Conservation (phyloP, 2,888 invertebrate species). For the Agrotis ipsilon region DNA sequence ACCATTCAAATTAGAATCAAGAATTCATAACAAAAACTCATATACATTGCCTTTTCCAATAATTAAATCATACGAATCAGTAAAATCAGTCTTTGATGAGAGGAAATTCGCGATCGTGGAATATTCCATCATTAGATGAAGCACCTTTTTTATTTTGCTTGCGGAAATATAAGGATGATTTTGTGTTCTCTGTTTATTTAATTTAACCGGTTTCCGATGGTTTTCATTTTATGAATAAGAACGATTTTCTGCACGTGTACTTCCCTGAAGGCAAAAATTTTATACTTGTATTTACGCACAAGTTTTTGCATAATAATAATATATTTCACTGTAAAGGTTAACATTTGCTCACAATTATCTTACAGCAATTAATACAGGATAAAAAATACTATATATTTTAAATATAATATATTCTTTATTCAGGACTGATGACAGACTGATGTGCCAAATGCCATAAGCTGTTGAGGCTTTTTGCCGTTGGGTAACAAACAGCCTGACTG, state of each 20-base stretch:
- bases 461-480: too few relatives aligned
- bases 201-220: background rate
- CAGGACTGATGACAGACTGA: too few relatives aligned
- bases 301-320: background rate
- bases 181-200: background rate
- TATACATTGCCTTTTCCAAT: constrained; percentile 43
- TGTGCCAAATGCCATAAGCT: too few relatives aligned
- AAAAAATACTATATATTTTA: too few relatives aligned
- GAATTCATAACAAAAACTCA: constrained; percentile 9
- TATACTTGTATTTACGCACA: background rate
- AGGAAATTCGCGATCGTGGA: constrained; percentile 62
- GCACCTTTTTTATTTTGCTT: constrained; percentile 26
- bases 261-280: background rate
- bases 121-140: constrained; percentile 47
- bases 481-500: too few relatives aligned
- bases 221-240: background rate
- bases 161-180: background rate
- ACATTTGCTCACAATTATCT: background rate
- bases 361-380: too few relatives aligned
- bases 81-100: constrained; percentile 49
- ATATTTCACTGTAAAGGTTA: too few relatives aligned
- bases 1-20: background rate
- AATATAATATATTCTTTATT: too few relatives aligned
- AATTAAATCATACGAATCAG: constrained; percentile 57
- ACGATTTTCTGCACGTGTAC: background rate